Evolutionary conservation across 2,888 invertebrate genomes (phyloP).

Genomic region (Lacanobia oleracea): DNA sequence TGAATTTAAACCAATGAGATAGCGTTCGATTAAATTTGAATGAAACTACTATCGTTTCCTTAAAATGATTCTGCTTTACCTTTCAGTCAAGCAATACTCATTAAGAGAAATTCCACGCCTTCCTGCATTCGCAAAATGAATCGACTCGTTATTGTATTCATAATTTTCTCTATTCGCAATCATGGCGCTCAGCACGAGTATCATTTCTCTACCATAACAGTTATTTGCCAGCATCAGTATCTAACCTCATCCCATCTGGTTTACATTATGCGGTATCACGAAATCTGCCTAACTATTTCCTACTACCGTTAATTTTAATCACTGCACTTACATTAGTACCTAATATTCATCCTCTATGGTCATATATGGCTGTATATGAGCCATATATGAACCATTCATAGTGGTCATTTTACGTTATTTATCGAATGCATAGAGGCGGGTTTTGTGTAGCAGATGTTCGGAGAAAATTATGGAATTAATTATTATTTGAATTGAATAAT

Average conservation of each 20-base stretch:
- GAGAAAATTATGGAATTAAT: constrained; percentile 49
- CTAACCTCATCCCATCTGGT: constrained; percentile 18
- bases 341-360: constrained; percentile 46
- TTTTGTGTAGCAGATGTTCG: constrained; percentile 22
- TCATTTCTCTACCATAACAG: constrained; percentile 29
- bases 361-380: constrained; percentile 19
- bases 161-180: constrained; percentile 13
- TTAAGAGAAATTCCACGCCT: background rate
- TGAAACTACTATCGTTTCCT: too few species aligned
- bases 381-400: constrained; percentile 30
- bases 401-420: constrained; percentile 39
- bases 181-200: constrained; percentile 7
- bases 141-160: constrained; percentile 12
- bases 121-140: constrained; percentile 6
- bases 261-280: constrained; percentile 55
- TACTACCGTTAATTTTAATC: constrained; percentile 50
- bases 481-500: constrained; percentile 35
- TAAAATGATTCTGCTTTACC: background rate
- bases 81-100: background rate
- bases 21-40: too few species aligned
- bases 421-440: constrained; percentile 32
- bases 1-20: too few species aligned
- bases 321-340: constrained; percentile 56
- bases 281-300: constrained; percentile 46
- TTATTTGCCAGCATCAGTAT: constrained; percentile 24